These are phyloP conservation scores for Tragelaphus strepsiceros DNA, from an alignment of 2,113 vertebrate species.

Conservation along the genomic window DNA sequence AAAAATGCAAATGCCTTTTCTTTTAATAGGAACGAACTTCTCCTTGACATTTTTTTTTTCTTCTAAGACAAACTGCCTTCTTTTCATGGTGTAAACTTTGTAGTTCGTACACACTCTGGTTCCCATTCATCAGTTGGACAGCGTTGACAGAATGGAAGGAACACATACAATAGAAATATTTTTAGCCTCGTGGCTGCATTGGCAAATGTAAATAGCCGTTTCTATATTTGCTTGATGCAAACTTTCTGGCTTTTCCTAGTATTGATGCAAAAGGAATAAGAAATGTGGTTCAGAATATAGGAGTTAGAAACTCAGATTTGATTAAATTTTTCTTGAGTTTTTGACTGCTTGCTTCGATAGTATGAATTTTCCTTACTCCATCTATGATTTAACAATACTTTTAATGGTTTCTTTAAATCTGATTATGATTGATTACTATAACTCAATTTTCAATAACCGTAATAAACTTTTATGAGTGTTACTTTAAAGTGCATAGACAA, in stretches of 20 bases:
- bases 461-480: background rate
- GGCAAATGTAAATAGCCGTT: conserved; percentile 14
- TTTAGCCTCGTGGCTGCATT: background rate
- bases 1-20: background rate
- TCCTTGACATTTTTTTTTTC: background rate
- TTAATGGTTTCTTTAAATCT: background rate
- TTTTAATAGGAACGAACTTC: background rate
- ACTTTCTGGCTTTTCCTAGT: background rate
- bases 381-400: background rate
- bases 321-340: background rate
- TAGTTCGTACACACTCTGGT: background rate
- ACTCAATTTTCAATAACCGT: background rate
- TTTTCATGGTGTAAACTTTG: background rate
- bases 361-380: background rate
- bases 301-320: background rate
- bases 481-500: background rate
- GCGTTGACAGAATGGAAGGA: background rate
- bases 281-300: background rate
- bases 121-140: background rate
- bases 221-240: conserved; percentile 13
- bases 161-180: background rate
- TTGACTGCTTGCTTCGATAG: background rate
- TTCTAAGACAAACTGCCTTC: conserved; percentile 12
- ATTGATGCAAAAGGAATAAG: conserved; percentile 13
- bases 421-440: background rate